Evolutionary conservation across 2,888 invertebrate species (phyloP).

Genomic region (Odontocolon sp.): DNA sequence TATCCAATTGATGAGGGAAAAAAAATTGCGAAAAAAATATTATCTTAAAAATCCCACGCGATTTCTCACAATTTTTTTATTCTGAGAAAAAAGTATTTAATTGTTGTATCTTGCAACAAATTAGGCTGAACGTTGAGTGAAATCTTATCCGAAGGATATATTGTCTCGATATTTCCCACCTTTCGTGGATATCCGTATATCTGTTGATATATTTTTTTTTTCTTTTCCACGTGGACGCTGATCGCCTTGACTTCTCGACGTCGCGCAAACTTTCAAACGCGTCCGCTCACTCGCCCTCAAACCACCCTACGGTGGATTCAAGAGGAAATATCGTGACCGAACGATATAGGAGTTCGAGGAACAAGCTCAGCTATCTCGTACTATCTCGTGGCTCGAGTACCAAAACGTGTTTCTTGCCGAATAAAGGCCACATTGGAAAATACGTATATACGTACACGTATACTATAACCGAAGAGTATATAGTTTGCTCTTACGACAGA

Average conservation of each 20-base stretch:
- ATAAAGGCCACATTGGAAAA: constrained; percentile 71
- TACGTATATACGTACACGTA: constrained; percentile 16
- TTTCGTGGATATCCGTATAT: constrained; percentile 8
- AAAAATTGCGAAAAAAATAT: constrained; percentile 17
- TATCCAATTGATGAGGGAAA: constrained; percentile 15
- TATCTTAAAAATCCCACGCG: background rate
- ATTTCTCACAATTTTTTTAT: background rate
- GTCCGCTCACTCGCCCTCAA: constrained; percentile 30
- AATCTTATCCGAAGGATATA: constrained; percentile 37
- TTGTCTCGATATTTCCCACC: constrained; percentile 27
- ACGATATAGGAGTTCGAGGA: constrained; percentile 67
- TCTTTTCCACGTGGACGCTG: background rate
- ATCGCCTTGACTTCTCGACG: constrained; percentile 34
- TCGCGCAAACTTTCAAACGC: constrained; percentile 33
- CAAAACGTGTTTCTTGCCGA: constrained; percentile 78
- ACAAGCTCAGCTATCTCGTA: constrained; percentile 71
- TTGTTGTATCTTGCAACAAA: constrained; percentile 5
- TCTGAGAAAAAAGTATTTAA: no score
- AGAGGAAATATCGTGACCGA: constrained; percentile 64
- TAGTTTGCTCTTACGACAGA: constrained; percentile 10
- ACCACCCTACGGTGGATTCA: constrained; percentile 55
- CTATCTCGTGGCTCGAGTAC: constrained; percentile 78
- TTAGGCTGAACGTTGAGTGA: constrained; percentile 12
- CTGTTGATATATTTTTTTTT: constrained; percentile 3
- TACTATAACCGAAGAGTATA: background rate